A percentile compares a stretch with the other conserved stretches of the same genome.
Evolutionary conservation across 2,797 vertebrate genomes (phyloP).

Genomic region (Poeciliopsis paucimaculata): DNA sequence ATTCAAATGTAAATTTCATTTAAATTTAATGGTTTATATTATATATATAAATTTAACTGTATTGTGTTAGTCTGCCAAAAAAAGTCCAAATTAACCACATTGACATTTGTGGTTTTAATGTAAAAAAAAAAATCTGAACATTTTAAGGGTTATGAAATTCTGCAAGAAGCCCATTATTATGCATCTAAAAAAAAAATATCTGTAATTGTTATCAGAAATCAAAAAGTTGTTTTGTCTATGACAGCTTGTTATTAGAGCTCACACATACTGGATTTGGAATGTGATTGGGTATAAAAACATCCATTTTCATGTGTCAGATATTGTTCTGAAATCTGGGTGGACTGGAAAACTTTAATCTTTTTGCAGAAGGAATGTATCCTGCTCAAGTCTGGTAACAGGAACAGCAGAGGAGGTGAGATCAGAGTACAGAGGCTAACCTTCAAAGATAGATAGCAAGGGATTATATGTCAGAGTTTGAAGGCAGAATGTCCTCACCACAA

Average conservation of each 20-base stretch:
- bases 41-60: not conserved
- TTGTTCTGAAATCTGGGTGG: conserved; percentile 18
- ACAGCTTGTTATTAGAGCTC: conserved; percentile 2
- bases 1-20: no score
- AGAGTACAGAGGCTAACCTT: conserved; percentile 45
- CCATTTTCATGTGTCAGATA: conserved; percentile 38
- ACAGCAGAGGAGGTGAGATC: conserved; percentile 31
- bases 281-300: conserved; percentile 8
- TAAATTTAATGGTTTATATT: no score
- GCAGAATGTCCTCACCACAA: conserved; percentile 35
- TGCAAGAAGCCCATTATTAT: not conserved
- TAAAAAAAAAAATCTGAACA: not conserved
- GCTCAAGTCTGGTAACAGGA: conserved; percentile 66
- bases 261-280: conserved; percentile 8
- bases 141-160: not conserved
- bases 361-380: conserved; percentile 75
- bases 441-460: conserved; percentile 49
- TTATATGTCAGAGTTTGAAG: conserved; percentile 27
- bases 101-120: not conserved
- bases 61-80: not conserved
- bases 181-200: not conserved
- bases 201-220: not conserved
- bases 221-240: not conserved
- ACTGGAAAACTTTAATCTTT: conserved; percentile 56
- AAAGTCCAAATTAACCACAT: not conserved